Percentiles rank a stretch among this genome's conserved stretches.
These are phyloP conservation scores for Eulemur coronatus DNA, from an alignment of 2,797 vertebrate species.

Conservation along the genomic window DNA sequence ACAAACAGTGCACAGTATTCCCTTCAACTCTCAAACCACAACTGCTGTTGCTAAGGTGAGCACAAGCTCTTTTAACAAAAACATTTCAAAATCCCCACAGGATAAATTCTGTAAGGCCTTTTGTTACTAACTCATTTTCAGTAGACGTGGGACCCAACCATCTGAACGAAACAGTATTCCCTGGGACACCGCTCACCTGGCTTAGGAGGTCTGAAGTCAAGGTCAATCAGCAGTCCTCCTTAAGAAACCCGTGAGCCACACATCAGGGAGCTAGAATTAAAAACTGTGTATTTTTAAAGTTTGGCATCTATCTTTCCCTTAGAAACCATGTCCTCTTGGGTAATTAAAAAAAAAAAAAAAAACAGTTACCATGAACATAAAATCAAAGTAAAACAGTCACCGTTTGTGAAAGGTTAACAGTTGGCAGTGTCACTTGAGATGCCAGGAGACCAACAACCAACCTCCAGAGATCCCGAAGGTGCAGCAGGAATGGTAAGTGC, in stretches of 20 bases:
- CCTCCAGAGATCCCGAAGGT: neutral
- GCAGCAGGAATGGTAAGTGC: accelerated
- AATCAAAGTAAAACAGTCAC: neutral
- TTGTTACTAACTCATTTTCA: neutral
- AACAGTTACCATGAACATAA: neutral
- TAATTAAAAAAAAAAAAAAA: neutral
- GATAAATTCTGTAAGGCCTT: neutral
- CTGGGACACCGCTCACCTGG: neutral
- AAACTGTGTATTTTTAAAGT: neutral
- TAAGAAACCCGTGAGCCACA: neutral
- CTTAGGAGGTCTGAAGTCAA: neutral
- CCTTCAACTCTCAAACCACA: neutral
- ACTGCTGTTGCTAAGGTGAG: neutral
- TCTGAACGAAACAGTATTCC: neutral
- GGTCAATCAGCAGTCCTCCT: neutral
- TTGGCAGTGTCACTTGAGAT: neutral
- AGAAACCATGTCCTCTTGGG: neutral
- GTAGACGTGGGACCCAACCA: accelerated
- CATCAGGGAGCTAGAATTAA: neutral
- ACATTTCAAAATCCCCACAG: neutral
- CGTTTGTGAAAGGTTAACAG: neutral
- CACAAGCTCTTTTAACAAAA: neutral
- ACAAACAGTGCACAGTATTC: neutral
- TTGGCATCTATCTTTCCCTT: neutral
- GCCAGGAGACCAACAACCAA: neutral